phyloP scores from a whole-genome alignment of 2,113 vertebrate species.

The Sceloporus tristichus region DNA sequence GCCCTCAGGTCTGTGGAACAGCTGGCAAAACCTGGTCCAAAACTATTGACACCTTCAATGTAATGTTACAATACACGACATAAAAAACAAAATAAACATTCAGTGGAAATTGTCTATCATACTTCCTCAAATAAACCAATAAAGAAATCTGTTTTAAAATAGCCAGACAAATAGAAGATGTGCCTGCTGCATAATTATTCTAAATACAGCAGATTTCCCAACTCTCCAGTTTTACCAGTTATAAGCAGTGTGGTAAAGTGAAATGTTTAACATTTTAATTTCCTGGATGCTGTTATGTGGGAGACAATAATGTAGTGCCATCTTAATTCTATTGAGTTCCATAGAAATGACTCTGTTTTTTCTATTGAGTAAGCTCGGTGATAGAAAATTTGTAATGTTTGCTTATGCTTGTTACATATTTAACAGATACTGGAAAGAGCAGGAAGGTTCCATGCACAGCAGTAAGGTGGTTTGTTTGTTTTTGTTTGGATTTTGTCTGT shows the following conservation, averaged over 20 bases:
- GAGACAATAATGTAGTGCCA: slow-evolving; percentile 44
- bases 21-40: slow-evolving; percentile 44
- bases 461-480: no score
- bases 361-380: not conserved
- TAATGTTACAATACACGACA: slow-evolving; percentile 46
- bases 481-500: no score
- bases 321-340: slow-evolving; percentile 26
- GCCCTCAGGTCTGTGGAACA: slow-evolving; percentile 8
- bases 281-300: slow-evolving; percentile 43
- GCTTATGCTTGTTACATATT: not conserved
- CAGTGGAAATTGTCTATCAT: slow-evolving; percentile 25
- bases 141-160: slow-evolving; percentile 41
- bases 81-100: slow-evolving; percentile 29
- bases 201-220: slow-evolving; percentile 46
- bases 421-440: not conserved
- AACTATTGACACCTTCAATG: slow-evolving; percentile 30
- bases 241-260: slow-evolving; percentile 56
- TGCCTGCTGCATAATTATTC: slow-evolving; percentile 28
- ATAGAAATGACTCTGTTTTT: not conserved
- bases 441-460: not conserved
- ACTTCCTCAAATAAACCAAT: slow-evolving; percentile 8
- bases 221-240: slow-evolving; percentile 13
- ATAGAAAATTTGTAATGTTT: not conserved
- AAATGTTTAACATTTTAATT: slow-evolving; percentile 63
- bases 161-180: slow-evolving; percentile 1